Evolutionary conservation across 1,140 invertebrate genomes (phyloP), one percentile per base, ranked within the genome.

Genomic region (Augochlora pura): DNA sequence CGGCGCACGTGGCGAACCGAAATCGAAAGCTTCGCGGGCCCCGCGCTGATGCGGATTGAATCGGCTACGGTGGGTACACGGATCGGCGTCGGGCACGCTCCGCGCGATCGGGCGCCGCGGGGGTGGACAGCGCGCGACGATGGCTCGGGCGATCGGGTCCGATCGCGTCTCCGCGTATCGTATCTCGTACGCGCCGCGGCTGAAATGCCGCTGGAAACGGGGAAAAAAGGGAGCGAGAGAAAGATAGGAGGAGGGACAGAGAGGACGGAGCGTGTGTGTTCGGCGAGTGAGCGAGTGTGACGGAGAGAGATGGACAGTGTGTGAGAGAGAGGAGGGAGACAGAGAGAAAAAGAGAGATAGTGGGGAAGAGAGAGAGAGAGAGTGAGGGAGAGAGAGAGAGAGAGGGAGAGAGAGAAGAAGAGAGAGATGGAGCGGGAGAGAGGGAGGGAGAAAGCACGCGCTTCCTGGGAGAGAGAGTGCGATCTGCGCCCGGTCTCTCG

Each of bases 401-500:
- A 54, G 32, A 39, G 25, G 21, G 59, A 38, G 25, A 59, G 23
- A 70, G 49, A 59, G 66, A 64, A 57, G 46, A 39, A 75, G 27
- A 9, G 63, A 65, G 38, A 70, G 62, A 67, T 23, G 18, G 21
- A 27, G n/a, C 52, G 59, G 66, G 42, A 69, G 69, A 46, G 72
- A 27, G 60, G 65, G 79, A 57, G 72, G 71, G 73, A 67, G 39
- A 82, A 54, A 64, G 65, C 82, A 71, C 84, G 83, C 79, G 84
- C 73, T 81, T 71, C 76, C 65, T 72, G 78, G 80, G 77, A 79
- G 80, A 79, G 80, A 85, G 76, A 82, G 76, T 78, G 69, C 81
- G 84, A 71, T 86, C 83, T 85, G 83, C 75, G 77, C 66, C 83
- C 90, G 88, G 88, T 91, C 87, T 88, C 88, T 92, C 90, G 91